Base-by-base conservation (phyloP, 2,797 vertebrate genomes). In the Psittacula derbiana region DNA sequence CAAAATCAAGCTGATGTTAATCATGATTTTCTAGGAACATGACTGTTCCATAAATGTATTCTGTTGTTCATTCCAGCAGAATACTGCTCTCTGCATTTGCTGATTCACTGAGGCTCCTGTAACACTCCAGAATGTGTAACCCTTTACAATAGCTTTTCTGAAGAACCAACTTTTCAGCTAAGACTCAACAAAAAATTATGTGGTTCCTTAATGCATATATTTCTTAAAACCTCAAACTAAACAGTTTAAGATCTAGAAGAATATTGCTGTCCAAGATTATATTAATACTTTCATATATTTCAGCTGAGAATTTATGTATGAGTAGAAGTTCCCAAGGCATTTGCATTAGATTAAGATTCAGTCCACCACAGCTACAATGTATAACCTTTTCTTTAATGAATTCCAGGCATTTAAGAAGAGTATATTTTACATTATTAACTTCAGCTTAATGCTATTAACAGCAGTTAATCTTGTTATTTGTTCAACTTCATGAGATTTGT, bases 331-430 rank as follows among this genome's bases (percentile, higher is more conserved):
- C 65, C 67, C 71, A 85, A 74, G 85, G 44, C 86, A 74, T 60
- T 64, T 90, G 94, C 64, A 31, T 78, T 87, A 71, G 19, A 93
- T 96, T 93, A 96, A 65, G 61, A 31, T 87, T 74, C 65, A 76
- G n/a, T 49, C 21, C 38, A 52, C 78, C 47, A 74, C 58, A 80
- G 55, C 31, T 87, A 76, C 55, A 92, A 20, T 61, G 44, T 40
- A 36, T 60, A 72, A 18, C 24, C 5, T 78, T 87, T 79, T 52
- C 66, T 92, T 71, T 80, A 85, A 93, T 43, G 49, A 78, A 85
- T 91, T 89, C 84, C 88, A 91, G 88, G 57, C 38, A 72, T 87
- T 89, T 91, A 53, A 57, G 44, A 57, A 60, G 57, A 91, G 33
- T 43, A 3, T 71, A 40, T 89, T 83, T 87, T 83, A 61, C 19